A percentile compares a stretch with the other conserved stretches of the same genome.
These are phyloP conservation scores for Nemoura dubitans DNA, from an alignment of 2,888 invertebrate genomes.

Conservation along the genomic window DNA sequence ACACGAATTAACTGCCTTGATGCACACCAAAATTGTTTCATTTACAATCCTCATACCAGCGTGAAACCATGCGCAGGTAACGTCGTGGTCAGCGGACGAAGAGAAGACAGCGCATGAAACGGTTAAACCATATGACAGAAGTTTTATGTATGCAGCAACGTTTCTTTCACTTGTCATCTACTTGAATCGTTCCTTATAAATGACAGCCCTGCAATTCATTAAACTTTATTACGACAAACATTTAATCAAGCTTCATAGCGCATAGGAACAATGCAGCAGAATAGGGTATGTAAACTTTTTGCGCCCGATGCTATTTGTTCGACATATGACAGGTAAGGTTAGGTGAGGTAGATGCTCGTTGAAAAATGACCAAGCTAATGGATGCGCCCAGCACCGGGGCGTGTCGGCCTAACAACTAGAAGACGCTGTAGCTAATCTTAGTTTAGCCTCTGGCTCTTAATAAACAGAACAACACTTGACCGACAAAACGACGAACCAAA, in stretches of 20 bases:
- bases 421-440: constrained; percentile 32
- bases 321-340: constrained; percentile 1
- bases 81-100: neutral
- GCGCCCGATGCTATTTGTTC: constrained; percentile 31
- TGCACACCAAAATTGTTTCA: neutral
- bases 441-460: constrained; percentile 38
- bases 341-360: neutral
- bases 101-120: neutral
- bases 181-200: neutral
- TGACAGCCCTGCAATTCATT: constrained; percentile 13
- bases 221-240: constrained; percentile 8
- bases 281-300: neutral
- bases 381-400: constrained; percentile 22
- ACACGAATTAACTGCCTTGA: neutral
- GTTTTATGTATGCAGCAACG: neutral
- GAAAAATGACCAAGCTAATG: constrained; percentile 38
- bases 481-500: constrained; percentile 38
- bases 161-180: constrained; percentile 2
- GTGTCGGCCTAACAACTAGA: constrained; percentile 15
- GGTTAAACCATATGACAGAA: neutral
- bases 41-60: neutral
- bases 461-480: constrained; percentile 33
- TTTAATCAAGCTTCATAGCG: neutral
- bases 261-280: neutral
- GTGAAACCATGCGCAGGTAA: too few species aligned